Evolutionary conservation across 2,888 invertebrate genomes (phyloP).

Genomic region (Autographa pulchrina): DNA sequence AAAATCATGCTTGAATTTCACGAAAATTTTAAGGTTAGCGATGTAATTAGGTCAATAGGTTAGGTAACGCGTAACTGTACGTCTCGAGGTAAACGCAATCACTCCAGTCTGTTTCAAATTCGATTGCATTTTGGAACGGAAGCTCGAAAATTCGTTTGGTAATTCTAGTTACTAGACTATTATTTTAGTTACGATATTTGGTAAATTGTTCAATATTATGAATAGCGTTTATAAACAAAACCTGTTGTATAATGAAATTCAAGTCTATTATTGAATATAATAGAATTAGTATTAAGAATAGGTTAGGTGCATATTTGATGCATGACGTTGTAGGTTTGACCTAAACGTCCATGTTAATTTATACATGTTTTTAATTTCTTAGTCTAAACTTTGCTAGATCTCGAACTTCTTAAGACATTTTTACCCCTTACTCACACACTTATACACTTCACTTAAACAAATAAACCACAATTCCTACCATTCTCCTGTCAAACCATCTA

Average conservation of each 20-base stretch:
- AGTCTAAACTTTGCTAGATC: not conserved
- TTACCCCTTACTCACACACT: not conserved
- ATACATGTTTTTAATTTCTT: too few relatives aligned
- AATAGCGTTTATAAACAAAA: too few relatives aligned
- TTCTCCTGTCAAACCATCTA: conserved; percentile 34
- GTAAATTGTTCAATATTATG: too few relatives aligned
- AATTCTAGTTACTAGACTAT: not conserved
- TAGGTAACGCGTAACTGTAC: not conserved
- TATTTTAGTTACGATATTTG: too few relatives aligned
- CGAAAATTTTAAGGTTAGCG: not conserved
- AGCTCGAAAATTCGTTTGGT: not conserved
- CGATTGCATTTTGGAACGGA: not conserved
- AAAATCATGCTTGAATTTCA: not conserved
- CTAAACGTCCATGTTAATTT: too few relatives aligned
- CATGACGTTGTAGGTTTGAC: too few relatives aligned
- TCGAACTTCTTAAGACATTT: not conserved
- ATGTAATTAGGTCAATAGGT: not conserved
- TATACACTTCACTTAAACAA: not conserved
- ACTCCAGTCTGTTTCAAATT: not conserved
- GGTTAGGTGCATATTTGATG: too few relatives aligned
- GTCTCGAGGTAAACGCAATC: not conserved
- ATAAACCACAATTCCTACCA: conserved; percentile 13
- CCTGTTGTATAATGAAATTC: too few relatives aligned
- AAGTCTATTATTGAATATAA: too few relatives aligned
- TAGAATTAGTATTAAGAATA: too few relatives aligned